Evolutionary conservation across 2,797 vertebrate species (phyloP), one percentile per base, ranked within the genome.

Genomic region (Gastrophryne carolinensis): DNA sequence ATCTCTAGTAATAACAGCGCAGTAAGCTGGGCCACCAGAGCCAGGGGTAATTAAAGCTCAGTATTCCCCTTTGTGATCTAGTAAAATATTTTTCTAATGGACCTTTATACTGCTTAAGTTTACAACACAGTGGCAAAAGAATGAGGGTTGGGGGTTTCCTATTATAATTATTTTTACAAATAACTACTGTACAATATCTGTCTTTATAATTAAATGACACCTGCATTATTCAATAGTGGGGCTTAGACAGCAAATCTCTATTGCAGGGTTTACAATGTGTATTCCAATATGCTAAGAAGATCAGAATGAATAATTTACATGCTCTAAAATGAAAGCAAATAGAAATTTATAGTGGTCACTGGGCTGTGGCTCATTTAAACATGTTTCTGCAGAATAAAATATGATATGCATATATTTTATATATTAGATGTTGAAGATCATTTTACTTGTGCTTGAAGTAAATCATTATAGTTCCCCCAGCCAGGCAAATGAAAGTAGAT

Each of bases 391-490:
- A 34, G 54, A 58, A 1, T 57, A 57, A 32, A 57, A 34, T 32
- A 58, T 58, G 3, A 58, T 58, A 58, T 58, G 17, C 15, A 58
- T 58, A 58, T 58, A 35, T 58, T 58, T 34, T 2, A 58, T 34
- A 58, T 34, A 34, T 13, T 58, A 17, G n/a, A 58, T 34, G n/a
- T 19, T 17, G 29, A 34, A 35, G n/a, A 58, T 34, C 9, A 56
- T 56, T 56, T 29, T 17, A 21, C 34, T 58, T 58, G n/a, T 35
- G 21, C 30, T 30, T 30, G 41, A 15, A 23, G 21, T 50, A 67
- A 67, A 50, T 53, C 35, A 53, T 53, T 35, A 52, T 30, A 10
- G 30, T 50, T 49, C 41, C 41, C 27, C 21, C 29, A 13, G 11
- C 47, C 64, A 67, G 47, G 19, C 26, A 67, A 53, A 67, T 53